phyloP scores from a whole-genome alignment of 2,888 invertebrate genomes.

The Lampropteryx suffumata region DNA sequence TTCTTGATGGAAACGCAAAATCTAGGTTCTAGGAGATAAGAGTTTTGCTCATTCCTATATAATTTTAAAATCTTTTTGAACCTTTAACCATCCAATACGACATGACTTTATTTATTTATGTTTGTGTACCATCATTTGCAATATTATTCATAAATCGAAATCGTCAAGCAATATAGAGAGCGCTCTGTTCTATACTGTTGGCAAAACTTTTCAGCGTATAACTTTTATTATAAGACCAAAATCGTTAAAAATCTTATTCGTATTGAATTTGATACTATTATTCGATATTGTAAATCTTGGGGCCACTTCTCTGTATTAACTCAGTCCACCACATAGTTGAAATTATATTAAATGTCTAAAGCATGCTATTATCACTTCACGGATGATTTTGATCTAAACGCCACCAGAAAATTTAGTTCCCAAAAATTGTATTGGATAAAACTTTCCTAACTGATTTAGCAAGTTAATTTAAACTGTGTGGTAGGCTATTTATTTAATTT shows the following conservation, averaged over 20 bases:
- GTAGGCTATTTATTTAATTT: slow-evolving; percentile 41
- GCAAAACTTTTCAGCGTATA: slow-evolving; percentile 36
- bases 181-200: slow-evolving; percentile 45
- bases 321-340: slow-evolving; percentile 31
- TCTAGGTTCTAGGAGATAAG: slow-evolving; percentile 30
- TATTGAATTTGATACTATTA: slow-evolving; percentile 23
- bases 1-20: slow-evolving; percentile 43
- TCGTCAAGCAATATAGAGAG: slow-evolving; percentile 70
- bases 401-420: background rate
- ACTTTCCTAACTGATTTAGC: background rate
- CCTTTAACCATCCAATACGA: slow-evolving; percentile 68
- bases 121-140: slow-evolving; percentile 49
- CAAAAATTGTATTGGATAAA: too few relatives aligned
- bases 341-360: slow-evolving; percentile 2
- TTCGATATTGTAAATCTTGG: slow-evolving; percentile 34
- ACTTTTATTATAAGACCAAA: slow-evolving; percentile 22
- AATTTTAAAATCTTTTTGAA: slow-evolving; percentile 40
- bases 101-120: slow-evolving; percentile 57
- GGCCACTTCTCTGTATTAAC: slow-evolving; percentile 40
- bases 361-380: too few relatives aligned
- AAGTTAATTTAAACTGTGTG: slow-evolving; percentile 37
- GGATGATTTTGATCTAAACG: background rate
- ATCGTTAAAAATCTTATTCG: slow-evolving; percentile 17
- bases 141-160: slow-evolving; percentile 67
- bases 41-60: slow-evolving; percentile 55